phyloP scores from a whole-genome alignment of 1,140 invertebrate genomes.

The Paralvinella palmiformis region DNA sequence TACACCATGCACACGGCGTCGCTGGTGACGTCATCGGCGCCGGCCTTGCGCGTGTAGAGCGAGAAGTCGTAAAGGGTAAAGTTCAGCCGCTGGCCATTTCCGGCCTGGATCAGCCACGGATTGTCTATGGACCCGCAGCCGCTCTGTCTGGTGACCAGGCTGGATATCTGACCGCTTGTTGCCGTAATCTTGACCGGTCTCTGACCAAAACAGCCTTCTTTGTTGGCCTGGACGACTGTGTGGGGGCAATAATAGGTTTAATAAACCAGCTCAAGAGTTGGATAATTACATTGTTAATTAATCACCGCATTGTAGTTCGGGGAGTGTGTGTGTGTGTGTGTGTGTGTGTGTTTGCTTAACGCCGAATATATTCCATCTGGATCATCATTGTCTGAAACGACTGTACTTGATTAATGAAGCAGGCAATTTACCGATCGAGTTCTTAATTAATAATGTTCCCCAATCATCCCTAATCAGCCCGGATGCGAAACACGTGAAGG shows the following conservation, averaged over 20 bases:
- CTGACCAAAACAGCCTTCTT: neutral
- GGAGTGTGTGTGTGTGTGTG: too few species aligned
- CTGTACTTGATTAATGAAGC: too few species aligned
- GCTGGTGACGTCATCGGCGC: too few species aligned
- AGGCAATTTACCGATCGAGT: too few species aligned
- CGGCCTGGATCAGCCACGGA: constrained; percentile 17
- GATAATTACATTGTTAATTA: too few species aligned
- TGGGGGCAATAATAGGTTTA: neutral
- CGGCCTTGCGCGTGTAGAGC: neutral
- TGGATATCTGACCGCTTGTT: constrained; percentile 9
- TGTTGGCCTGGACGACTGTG: neutral
- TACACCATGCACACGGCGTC: constrained; percentile 4
- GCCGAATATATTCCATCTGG: too few species aligned
- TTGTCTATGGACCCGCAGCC: constrained; percentile 16
- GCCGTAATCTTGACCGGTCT: neutral
- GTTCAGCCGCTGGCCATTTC: constrained; percentile 15
- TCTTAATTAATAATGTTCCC: too few species aligned
- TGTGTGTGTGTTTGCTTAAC: too few species aligned
- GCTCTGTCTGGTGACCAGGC: constrained; percentile 9
- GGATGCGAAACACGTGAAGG: too few species aligned
- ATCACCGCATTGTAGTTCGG: too few species aligned
- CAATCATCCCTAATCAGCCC: too few species aligned
- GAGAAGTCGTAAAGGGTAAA: constrained; percentile 19
- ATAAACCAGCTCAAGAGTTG: neutral
- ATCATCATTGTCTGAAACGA: too few species aligned